Evolutionary conservation across 2,888 invertebrate species (phyloP).

Genomic region (Steinernema carpocapsae): DNA sequence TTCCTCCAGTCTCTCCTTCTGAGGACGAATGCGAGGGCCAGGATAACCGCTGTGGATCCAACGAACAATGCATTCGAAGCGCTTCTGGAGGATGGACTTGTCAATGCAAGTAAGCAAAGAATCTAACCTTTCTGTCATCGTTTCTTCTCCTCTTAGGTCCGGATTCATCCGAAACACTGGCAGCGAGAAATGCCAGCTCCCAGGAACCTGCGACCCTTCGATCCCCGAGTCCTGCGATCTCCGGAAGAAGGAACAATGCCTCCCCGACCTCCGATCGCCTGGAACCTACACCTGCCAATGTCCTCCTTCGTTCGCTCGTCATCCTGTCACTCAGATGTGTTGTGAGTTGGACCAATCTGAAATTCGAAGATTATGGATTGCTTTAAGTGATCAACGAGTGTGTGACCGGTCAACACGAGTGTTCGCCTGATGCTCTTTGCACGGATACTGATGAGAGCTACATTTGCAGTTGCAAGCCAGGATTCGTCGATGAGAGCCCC

Average conservation of each 20-base stretch:
- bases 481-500: conserved; percentile 61
- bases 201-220: conserved; percentile 63
- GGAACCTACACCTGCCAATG: conserved; percentile 61
- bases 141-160: conserved; percentile 39
- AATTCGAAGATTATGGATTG: neutral
- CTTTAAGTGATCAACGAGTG: conserved; percentile 63
- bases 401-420: conserved; percentile 60
- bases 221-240: conserved; percentile 55
- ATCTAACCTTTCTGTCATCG: no score
- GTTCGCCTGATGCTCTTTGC: conserved; percentile 58
- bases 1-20: conserved; percentile 37
- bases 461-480: conserved; percentile 40
- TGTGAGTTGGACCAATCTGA: conserved; percentile 43
- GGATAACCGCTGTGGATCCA: conserved; percentile 40
- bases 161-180: conserved; percentile 55
- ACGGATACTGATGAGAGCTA: conserved; percentile 58
- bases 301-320: conserved; percentile 52
- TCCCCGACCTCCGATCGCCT: conserved; percentile 38
- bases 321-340: conserved; percentile 62
- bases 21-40: conserved; percentile 32
- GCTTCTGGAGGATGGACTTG: conserved; percentile 55
- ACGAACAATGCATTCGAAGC: conserved; percentile 50
- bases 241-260: conserved; percentile 55
- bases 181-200: conserved; percentile 53
- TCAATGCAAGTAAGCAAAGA: conserved; percentile 48